phyloP scores from a whole-genome alignment of 92 coral and sea anemone species.

The Actinostola sp. region DNA sequence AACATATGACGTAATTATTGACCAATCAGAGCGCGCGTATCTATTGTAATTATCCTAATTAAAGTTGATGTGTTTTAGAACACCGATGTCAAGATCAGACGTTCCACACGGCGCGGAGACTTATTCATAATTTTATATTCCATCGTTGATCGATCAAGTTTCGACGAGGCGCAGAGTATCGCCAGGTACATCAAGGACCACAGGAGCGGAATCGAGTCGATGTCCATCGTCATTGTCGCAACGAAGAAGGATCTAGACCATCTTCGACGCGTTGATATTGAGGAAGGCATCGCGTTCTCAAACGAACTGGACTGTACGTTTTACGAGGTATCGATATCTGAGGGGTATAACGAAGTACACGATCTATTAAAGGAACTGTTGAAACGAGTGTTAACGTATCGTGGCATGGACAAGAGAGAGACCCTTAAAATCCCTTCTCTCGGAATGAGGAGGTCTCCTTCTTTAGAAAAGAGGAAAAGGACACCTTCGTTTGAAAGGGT shows the following conservation, averaged over 20 bases:
- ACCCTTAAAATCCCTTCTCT: constrained; percentile 43
- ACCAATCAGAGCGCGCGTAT: no score
- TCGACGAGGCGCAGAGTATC: constrained; percentile 63
- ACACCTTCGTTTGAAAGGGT: constrained; percentile 20
- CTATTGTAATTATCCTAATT: not conserved
- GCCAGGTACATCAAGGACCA: constrained; percentile 53
- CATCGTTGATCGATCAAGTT: constrained; percentile 66
- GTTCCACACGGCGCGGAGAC: constrained; percentile 51
- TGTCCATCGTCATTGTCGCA: constrained; percentile 63
- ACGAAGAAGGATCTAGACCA: constrained; percentile 70
- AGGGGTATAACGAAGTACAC: constrained; percentile 59
- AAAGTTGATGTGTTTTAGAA: constrained; percentile 34
- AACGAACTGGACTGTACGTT: constrained; percentile 59
- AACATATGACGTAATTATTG: no score
- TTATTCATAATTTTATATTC: constrained; percentile 58
- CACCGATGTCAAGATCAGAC: constrained; percentile 60
- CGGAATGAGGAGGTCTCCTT: constrained; percentile 40
- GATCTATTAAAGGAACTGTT: constrained; percentile 52
- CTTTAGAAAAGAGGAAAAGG: constrained; percentile 39
- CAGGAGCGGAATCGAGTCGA: constrained; percentile 43
- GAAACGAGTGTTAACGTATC: constrained; percentile 36
- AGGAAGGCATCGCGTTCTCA: constrained; percentile 58
- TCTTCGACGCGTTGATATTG: constrained; percentile 55
- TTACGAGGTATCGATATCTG: constrained; percentile 65
- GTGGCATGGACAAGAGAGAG: constrained; percentile 34